Percentiles rank a stretch among this genome's conserved stretches.
phyloP scores from a whole-genome alignment of 2,797 vertebrate genomes.

The Takifugu ocellatus region DNA sequence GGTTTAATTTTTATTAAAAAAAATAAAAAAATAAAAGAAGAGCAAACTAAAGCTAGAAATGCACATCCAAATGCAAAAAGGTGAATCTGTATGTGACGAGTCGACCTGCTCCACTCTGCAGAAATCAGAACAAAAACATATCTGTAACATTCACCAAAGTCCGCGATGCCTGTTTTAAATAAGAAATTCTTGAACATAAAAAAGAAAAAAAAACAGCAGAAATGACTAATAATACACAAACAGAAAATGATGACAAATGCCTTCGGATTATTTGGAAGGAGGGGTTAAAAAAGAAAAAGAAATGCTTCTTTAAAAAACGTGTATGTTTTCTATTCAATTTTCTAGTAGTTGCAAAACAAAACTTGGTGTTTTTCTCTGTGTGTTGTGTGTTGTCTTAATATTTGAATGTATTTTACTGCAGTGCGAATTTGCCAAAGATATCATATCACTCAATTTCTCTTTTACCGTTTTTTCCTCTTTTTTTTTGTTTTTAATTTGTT shows the following conservation, averaged over 20 bases:
- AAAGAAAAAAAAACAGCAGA: conserved; percentile 53
- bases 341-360: conserved; percentile 92
- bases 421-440: conserved; percentile 99
- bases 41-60: conserved; percentile 26
- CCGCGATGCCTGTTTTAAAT: conserved; percentile 87
- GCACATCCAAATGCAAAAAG: conserved; percentile 29
- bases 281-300: conserved; percentile 79
- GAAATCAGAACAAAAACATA: conserved; percentile 60
- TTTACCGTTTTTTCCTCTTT: conserved; percentile 60
- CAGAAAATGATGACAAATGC: conserved; percentile 67
- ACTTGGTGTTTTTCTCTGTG: conserved; percentile 91
- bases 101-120: conserved; percentile 29
- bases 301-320: conserved; percentile 92
- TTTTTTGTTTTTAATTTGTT: conserved; percentile 70
- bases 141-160: conserved; percentile 87
- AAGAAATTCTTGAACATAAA: conserved; percentile 79
- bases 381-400: conserved; percentile 98
- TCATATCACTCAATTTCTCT: conserved; percentile 78
- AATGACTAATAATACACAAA: conserved; percentile 67
- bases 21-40: conserved; percentile 17
- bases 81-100: conserved; percentile 45
- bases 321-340: conserved; percentile 99
- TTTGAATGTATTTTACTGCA: conserved; percentile 99
- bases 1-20: conserved; percentile 24
- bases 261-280: conserved; percentile 76